A percentile compares a stretch with the other conserved stretches of the same genome.
phyloP scores from a whole-genome alignment of 2,797 vertebrate genomes.

The Threskiornis aethiopicus region DNA sequence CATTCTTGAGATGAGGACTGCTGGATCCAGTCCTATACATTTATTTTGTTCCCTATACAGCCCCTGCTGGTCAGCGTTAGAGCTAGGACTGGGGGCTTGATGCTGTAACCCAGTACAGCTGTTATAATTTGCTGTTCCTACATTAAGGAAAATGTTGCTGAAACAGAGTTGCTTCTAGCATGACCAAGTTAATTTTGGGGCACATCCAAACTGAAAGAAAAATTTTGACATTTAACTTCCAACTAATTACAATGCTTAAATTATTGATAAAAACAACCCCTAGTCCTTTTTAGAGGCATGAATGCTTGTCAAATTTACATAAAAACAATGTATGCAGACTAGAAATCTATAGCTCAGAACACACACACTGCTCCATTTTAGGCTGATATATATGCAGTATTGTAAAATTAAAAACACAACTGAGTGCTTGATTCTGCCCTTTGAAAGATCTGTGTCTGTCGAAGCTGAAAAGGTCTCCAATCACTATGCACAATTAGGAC shows the following conservation, averaged over 20 bases:
- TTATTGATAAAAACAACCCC: constrained; percentile 25
- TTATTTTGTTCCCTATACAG: neutral
- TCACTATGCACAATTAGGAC: constrained; percentile 35
- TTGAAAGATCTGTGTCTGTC: neutral
- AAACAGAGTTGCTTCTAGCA: neutral
- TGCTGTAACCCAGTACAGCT: neutral
- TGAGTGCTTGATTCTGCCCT: neutral
- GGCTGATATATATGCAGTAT: neutral
- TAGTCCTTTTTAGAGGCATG: neutral
- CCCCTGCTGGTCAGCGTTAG: neutral
- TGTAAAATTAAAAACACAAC: neutral
- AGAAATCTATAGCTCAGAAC: neutral
- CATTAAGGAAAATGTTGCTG: neutral
- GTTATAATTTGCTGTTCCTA: neutral
- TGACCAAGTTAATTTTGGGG: neutral
- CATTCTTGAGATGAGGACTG: neutral
- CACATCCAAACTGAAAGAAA: constrained; percentile 23
- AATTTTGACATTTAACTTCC: constrained; percentile 52
- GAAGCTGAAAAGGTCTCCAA: constrained; percentile 43
- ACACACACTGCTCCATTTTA: neutral
- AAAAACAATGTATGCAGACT: neutral
- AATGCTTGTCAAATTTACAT: constrained; percentile 19
- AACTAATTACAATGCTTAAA: constrained; percentile 33
- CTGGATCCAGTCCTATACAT: neutral
- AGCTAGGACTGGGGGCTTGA: neutral